phyloP scores from a whole-genome alignment of 2,113 vertebrate genomes.

The Sitta europaea region DNA sequence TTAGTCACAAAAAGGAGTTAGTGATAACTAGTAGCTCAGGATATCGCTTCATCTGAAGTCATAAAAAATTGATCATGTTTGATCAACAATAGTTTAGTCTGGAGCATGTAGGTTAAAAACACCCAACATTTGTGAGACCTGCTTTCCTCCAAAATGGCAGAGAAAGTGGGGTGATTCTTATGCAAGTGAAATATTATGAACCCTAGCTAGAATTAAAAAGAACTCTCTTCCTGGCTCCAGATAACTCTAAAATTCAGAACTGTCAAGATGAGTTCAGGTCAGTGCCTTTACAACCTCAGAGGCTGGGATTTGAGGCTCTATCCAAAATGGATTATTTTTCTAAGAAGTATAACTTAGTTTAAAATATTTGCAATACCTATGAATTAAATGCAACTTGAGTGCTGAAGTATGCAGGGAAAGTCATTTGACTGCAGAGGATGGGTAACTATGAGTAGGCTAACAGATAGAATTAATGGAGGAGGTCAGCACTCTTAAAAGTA shows the following conservation, averaged over 20 bases:
- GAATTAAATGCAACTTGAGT: neutral
- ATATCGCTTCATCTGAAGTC: neutral
- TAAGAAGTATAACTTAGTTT: neutral
- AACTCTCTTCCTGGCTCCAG: neutral
- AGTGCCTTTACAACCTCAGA: neutral
- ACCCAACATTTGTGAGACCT: neutral
- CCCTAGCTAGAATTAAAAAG: neutral
- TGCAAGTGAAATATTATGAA: neutral
- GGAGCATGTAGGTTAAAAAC: neutral
- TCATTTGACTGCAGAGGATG: neutral
- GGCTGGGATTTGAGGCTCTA: neutral
- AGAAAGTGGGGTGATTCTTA: neutral
- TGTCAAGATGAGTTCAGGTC: neutral
- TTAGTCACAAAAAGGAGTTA: neutral
- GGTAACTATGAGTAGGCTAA: neutral
- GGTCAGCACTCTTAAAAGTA: neutral
- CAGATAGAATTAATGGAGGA: neutral
- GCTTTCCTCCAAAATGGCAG: neutral
- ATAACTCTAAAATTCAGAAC: neutral
- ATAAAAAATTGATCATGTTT: neutral
- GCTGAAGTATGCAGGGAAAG: neutral
- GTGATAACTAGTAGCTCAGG: neutral
- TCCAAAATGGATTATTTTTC: neutral
- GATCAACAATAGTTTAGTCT: neutral
- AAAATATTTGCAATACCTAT: neutral